Conservation (phyloP, 2,797 vertebrate genomes). For the Miichthys miiuy region DNA sequence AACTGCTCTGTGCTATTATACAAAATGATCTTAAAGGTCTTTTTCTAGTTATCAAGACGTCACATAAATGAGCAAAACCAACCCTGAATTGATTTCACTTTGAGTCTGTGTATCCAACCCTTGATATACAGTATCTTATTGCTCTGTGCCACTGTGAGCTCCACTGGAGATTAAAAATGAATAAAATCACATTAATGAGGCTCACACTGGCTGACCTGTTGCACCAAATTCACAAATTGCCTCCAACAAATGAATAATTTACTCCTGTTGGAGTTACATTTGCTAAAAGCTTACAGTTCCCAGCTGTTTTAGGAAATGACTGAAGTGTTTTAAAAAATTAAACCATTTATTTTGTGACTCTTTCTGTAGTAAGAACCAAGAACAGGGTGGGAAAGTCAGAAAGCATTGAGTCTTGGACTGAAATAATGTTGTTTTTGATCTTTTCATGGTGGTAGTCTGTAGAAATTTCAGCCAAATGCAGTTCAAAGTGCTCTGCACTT, state of each 20-base stretch:
- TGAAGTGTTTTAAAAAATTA: background rate
- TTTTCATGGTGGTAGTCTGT: background rate
- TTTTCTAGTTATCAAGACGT: background rate
- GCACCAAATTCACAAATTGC: background rate
- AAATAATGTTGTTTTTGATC: background rate
- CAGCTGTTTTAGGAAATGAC: background rate
- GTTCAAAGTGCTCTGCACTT: background rate
- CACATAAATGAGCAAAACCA: background rate
- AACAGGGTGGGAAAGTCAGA: no score
- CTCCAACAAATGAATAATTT: background rate
- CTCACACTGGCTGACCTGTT: background rate
- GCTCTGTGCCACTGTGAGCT: background rate
- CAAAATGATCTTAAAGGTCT: background rate
- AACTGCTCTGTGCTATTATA: background rate
- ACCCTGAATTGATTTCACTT: background rate
- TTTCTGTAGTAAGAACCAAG: background rate
- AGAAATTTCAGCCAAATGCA: background rate
- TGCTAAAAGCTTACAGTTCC: background rate
- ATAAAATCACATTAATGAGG: background rate
- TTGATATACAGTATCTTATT: background rate
- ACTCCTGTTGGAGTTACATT: background rate
- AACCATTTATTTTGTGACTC: background rate
- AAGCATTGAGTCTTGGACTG: background rate
- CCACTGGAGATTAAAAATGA: background rate
- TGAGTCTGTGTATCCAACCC: background rate